Base-by-base conservation (phyloP, 2,797 vertebrate species). In the Xiphophorus birchmanni region DNA sequence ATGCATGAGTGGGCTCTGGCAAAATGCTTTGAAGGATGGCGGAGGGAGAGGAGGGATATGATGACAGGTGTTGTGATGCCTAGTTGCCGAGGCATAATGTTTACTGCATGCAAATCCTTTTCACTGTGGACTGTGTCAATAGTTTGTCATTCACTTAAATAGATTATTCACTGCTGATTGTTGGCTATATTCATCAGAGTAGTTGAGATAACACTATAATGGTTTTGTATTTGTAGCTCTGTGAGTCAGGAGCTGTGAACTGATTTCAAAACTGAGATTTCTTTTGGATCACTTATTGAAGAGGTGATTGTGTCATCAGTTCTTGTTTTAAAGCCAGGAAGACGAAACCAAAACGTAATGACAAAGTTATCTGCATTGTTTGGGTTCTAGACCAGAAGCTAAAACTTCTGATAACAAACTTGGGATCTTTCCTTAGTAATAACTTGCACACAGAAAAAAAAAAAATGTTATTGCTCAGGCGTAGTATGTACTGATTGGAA, bases 1-100 rank as follows among this genome's bases (percentile, higher is more conserved):
- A 84, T 80, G 85, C 77, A 86, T 84, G 78, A 79, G 77, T 89
- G 85, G 79, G 76, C 75, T 88, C 88, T 90, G 84, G 81, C 87
- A 83, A 29, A 76, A 67, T 76, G 56, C 76, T 74, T 78, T 71
- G 42, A 69, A 77, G 78, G 75, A 79, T 73, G 50, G 52, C 37
- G 44, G 32, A 47, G 45, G 56, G 4, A 5, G 72, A 35, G 65
- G 75, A 65, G 40, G 69, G 76, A 37, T 2, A 65, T 65, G 60
- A 65, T 37, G 35, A 40, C 76, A 37, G 45, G 50, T 76, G 80
- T 79, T 80, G 75, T 82, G 80, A 87, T 85, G 78, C 77, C 80
- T 83, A 84, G 75, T 87, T 71, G 80, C 42, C 73, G 40, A 26
- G 72, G 58, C 42, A 80, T 67, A 77, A 78, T 76, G 50, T 80